Base-by-base conservation (phyloP, 2,113 vertebrate species). In the Vicugna pacos region DNA sequence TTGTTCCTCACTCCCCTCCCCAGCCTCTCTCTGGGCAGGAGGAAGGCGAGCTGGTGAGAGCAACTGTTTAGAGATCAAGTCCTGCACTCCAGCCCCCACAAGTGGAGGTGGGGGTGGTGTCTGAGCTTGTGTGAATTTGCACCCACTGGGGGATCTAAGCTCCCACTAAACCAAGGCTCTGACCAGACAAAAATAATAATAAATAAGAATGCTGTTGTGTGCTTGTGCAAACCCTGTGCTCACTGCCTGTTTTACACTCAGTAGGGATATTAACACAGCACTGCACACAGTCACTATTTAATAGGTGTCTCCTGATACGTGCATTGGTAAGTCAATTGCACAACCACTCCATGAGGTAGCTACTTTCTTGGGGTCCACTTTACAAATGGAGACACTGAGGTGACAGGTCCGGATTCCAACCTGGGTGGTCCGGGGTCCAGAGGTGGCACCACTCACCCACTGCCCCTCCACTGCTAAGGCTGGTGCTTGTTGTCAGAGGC, bases 271-370 rank as follows among this genome's bases (percentile, higher is more conserved):
- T 13, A 82, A 20, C 48, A 48, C 16, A 48, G 24, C 12, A 2
- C 35, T 1, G 9, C 14, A 0, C 2, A 10, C 3, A 32, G 14
- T 8, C 30, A 16, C 42, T 10, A 30, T 50, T 42, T 38, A 54
- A 6, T 20, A 15, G 14, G 16, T 8, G 8, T 16, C 42, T 6
- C 19, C 35, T 58, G 38, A 52, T 6, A 38, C 0, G 1, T 8
- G 24, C 35, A 1, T 7, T 16, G 38, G 22, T 5, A 20, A 22
- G 30, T 6, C 0, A 0, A 42, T 0, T 15, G 46, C 8, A n/a
- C 72, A 64, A 6, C 54, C 54, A 65, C 11, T 17, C 24, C 30
- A 10, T 35, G 17, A 50, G n/a, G 70, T 0, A 9, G 17, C 30
- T 56, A 3, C 35, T 65, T 79, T n/a, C 69, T 75, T 22, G 15